Percentiles rank a stretch among this genome's conserved stretches.
Evolutionary conservation across 2,113 vertebrate genomes (phyloP).

Genomic region (Anser cygnoides): DNA sequence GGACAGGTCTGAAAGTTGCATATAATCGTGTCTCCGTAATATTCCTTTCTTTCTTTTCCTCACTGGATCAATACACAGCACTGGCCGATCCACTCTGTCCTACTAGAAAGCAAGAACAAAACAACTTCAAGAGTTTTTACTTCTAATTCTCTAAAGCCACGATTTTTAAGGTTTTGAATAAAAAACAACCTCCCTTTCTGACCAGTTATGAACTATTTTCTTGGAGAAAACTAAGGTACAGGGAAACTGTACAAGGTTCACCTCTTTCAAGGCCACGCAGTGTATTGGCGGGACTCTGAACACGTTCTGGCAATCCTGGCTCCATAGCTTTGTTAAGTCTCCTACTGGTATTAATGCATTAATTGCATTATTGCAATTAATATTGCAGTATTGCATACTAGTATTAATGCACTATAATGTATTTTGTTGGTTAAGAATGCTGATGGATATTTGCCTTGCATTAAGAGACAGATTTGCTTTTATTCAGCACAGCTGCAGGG

Average conservation of each 20-base stretch:
- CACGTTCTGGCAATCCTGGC: neutral
- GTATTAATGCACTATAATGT: neutral
- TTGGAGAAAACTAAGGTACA: neutral
- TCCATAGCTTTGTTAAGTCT: neutral
- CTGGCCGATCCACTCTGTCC: neutral
- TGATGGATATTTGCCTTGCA: neutral
- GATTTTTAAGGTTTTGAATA: neutral
- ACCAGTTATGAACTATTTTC: neutral
- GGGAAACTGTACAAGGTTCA: neutral
- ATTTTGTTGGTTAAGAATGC: neutral
- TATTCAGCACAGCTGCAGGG: neutral
- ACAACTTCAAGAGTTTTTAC: neutral
- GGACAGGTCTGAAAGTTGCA: neutral
- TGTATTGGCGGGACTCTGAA: neutral
- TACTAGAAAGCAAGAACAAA: neutral
- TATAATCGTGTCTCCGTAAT: neutral
- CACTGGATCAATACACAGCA: accelerated
- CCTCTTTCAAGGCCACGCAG: neutral
- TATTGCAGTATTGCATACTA: no score
- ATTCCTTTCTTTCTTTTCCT: neutral
- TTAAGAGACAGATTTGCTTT: neutral
- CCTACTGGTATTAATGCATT: neutral
- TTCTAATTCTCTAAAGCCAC: neutral
- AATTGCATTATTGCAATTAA: no score
- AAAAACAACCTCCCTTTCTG: neutral